phyloP scores from a whole-genome alignment of 1,140 invertebrate genomes.

The Theocolax elegans region DNA sequence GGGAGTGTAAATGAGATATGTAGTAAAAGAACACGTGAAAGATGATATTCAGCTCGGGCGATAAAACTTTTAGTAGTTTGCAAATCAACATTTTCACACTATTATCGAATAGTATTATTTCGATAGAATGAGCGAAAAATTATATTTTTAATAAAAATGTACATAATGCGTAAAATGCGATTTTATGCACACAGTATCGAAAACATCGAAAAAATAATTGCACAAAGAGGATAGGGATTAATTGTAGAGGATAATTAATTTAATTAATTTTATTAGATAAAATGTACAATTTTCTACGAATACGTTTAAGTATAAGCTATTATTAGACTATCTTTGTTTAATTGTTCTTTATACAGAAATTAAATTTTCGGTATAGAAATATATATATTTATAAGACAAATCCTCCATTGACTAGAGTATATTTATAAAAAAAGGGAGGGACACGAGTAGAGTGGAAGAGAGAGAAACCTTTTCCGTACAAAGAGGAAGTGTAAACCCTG shows the following conservation, averaged over 20 bases:
- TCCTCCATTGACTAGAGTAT: conserved; percentile 66
- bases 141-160: too few relatives aligned
- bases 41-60: too few relatives aligned
- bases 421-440: conserved; percentile 49
- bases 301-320: conserved; percentile 62
- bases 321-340: conserved; percentile 65
- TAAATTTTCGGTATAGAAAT: conserved; percentile 55
- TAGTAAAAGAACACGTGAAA: too few relatives aligned
- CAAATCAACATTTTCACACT: too few relatives aligned
- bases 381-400: conserved; percentile 60
- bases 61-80: too few relatives aligned
- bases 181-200: too few relatives aligned
- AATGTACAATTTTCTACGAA: conserved; percentile 67
- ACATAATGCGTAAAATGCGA: too few relatives aligned
- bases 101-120: too few relatives aligned
- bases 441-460: conserved; percentile 40
- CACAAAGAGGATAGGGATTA: too few relatives aligned
- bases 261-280: conserved; percentile 65
- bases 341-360: conserved; percentile 63
- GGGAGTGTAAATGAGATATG: too few relatives aligned
- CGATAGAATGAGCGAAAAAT: too few relatives aligned
- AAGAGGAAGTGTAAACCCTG: conserved; percentile 47
- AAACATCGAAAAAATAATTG: too few relatives aligned
- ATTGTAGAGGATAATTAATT: conserved; percentile 54
- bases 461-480: conserved; percentile 29